phyloP scores from a whole-genome alignment of 2,888 invertebrate genomes.

The Drosophila borborema region DNA sequence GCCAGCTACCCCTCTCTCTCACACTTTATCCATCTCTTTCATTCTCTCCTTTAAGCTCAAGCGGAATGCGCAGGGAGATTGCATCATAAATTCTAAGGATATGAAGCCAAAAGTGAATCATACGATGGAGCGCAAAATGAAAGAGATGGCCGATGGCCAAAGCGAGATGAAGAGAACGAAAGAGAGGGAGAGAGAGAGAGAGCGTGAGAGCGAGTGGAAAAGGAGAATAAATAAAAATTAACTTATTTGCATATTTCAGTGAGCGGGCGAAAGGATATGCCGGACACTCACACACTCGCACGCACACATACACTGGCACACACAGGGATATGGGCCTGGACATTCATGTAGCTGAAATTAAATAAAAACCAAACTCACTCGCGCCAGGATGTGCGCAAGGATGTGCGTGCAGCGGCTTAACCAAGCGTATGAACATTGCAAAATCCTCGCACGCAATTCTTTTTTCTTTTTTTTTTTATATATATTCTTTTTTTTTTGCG shows the following conservation, averaged over 20 bases:
- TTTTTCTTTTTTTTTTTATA: constrained; percentile 4
- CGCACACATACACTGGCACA: constrained; percentile 6
- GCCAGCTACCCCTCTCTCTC: constrained; percentile 48
- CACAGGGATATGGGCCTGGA: constrained; percentile 33
- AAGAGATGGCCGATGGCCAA: background rate
- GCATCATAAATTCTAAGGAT: constrained; percentile 77
- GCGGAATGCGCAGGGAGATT: constrained; percentile 68
- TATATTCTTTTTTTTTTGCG: constrained; percentile 13
- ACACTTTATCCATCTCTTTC: constrained; percentile 6
- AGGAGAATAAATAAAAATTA: constrained; percentile 74
- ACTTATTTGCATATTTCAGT: constrained; percentile 80
- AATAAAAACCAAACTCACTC: constrained; percentile 61
- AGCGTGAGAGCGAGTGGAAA: constrained; percentile 17
- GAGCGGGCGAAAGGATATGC: constrained; percentile 70
- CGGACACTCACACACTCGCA: constrained; percentile 39
- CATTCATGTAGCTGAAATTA: constrained; percentile 65
- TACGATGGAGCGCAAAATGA: constrained; percentile 23
- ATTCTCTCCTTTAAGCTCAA: background rate
- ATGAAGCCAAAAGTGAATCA: constrained; percentile 72
- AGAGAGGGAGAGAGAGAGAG: background rate
- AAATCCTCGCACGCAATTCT: constrained; percentile 68
- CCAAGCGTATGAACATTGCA: constrained; percentile 70
- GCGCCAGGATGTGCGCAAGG: constrained; percentile 63
- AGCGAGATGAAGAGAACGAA: background rate
- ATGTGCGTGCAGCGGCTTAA: constrained; percentile 66